Percentiles rank a stretch among this genome's conserved stretches.
Evolutionary conservation across 37 sponge, comb jelly and placozoan species (phyloP).

Genomic region (Spongia lamella): DNA sequence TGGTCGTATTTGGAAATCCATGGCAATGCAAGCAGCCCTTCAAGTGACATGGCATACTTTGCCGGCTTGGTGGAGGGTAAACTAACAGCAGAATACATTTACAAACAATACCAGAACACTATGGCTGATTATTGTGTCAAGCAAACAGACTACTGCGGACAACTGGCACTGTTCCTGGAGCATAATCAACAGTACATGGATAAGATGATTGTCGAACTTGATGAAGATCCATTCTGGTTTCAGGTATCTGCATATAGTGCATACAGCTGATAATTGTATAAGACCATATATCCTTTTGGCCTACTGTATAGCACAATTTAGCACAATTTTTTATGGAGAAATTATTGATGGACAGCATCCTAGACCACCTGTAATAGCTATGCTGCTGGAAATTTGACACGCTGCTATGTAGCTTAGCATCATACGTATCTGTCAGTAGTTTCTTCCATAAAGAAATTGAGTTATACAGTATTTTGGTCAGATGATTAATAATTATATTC

Average conservation of each 20-base stretch:
- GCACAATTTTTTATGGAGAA: background rate
- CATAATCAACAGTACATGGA: conserved; percentile 48
- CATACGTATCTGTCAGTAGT: too few relatives aligned
- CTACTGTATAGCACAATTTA: background rate
- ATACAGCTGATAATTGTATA: background rate
- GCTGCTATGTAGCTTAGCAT: too few relatives aligned
- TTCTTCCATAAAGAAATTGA: too few relatives aligned
- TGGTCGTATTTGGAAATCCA: conserved; percentile 54
- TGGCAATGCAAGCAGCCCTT: background rate
- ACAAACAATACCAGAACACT: conserved; percentile 71
- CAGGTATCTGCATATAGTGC: conserved; percentile 75
- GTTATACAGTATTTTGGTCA: too few relatives aligned
- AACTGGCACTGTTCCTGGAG: conserved; percentile 47
- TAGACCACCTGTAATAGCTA: too few relatives aligned
- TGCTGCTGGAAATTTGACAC: too few relatives aligned
- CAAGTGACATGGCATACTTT: conserved; percentile 69
- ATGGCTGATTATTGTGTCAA: conserved; percentile 52
- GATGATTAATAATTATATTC: too few relatives aligned
- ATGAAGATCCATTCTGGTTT: conserved; percentile 37
- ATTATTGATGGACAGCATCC: too few relatives aligned
- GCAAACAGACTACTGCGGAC: conserved; percentile 43
- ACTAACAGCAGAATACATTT: conserved; percentile 75
- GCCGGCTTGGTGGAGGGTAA: conserved; percentile 86
- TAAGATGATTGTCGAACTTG: background rate
- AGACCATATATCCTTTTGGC: background rate